Base-by-base conservation (phyloP, 2,113 vertebrate species). In the Eira barbara region DNA sequence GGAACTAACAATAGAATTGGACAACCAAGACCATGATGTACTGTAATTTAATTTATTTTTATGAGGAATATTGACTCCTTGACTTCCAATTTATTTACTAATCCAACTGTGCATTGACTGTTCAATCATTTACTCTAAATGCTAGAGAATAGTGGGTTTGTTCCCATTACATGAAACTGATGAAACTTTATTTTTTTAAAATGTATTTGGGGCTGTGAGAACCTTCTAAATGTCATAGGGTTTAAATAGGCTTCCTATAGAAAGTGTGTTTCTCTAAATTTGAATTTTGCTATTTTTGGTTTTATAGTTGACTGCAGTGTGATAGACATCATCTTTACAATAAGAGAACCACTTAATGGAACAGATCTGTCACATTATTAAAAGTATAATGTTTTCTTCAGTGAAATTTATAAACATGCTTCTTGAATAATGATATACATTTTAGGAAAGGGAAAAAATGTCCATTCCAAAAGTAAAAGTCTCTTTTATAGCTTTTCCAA, bases 21-120 rank as follows among this genome's bases (percentile, higher is more conserved):
- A 97, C 99, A 99, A 13, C 99, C 99, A 97, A 98, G 98, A 98
- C 99, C 99, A 0, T 99, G 99, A 99, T 92, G 49, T 94, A 93
- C 96, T 96, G 34, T 90, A 67, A 34, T 34, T 55, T 98, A 98
- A 98, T 98, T 98, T 99, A 98, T 98, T 99, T 92, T 98, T 98
- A 96, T 98, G 89, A 98, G 97, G 94, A 98, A 94, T 98, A 97
- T 89, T 97, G 97, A 98, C 97, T 98, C 71, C 39, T 87, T 90
- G 97, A 97, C 79, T 87, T 97, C 80, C 82, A 69, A 4, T 95
- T 98, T 98, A 91, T 97, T 98, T 98, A 98, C 98, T 98, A 98
- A 97, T 97, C 94, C 97, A 97, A 73, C 92, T 97, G 98, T 98
- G 96, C 98, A 96, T 93, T 36, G 97, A 98, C 98, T 98, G 97